Percentiles rank a stretch among this genome's conserved stretches.
Evolutionary conservation across 1,140 invertebrate genomes (phyloP).

Genomic region (Dinoponera quadriceps): DNA sequence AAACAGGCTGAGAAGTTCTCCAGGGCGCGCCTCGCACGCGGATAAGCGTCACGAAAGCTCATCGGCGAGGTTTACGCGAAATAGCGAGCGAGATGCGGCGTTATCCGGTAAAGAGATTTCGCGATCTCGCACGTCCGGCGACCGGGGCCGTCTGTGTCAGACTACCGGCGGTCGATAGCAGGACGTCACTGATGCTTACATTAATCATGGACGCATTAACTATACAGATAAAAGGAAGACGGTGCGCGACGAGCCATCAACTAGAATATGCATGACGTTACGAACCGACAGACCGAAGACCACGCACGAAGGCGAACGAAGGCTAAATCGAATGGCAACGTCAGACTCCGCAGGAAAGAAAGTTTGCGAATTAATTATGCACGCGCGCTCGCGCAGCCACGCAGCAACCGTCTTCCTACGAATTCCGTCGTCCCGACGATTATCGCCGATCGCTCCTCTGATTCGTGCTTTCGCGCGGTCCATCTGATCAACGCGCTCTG

Average conservation of each 20-base stretch:
- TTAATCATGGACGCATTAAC: slow-evolving; percentile 76
- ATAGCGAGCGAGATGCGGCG: slow-evolving; percentile 17
- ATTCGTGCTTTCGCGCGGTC: slow-evolving; percentile 14
- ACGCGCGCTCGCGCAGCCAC: too few relatives aligned
- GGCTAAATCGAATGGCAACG: slow-evolving; percentile 71
- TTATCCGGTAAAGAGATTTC: slow-evolving; percentile 34
- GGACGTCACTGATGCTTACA: slow-evolving; percentile 69
- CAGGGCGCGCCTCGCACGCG: not conserved
- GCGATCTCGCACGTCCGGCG: slow-evolving; percentile 20
- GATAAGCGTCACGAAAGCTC: not conserved
- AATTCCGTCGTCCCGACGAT: slow-evolving; percentile 2
- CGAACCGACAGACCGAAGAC: slow-evolving; percentile 61
- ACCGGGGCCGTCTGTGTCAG: slow-evolving; percentile 19
- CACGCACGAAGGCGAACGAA: slow-evolving; percentile 50
- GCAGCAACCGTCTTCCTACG: not conserved
- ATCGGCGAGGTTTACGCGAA: not conserved
- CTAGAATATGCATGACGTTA: slow-evolving; percentile 76
- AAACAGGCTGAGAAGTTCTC: too few relatives aligned
- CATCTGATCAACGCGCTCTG: too few relatives aligned
- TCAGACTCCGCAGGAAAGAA: slow-evolving; percentile 53
- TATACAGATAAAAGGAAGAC: slow-evolving; percentile 75
- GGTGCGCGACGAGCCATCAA: slow-evolving; percentile 68
- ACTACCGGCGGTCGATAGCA: slow-evolving; percentile 62
- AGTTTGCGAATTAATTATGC: slow-evolving; percentile 68
- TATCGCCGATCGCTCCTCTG: slow-evolving; percentile 8